Evolutionary conservation across 2,797 vertebrate genomes (phyloP).

Genomic region (Eptatretus atami): DNA sequence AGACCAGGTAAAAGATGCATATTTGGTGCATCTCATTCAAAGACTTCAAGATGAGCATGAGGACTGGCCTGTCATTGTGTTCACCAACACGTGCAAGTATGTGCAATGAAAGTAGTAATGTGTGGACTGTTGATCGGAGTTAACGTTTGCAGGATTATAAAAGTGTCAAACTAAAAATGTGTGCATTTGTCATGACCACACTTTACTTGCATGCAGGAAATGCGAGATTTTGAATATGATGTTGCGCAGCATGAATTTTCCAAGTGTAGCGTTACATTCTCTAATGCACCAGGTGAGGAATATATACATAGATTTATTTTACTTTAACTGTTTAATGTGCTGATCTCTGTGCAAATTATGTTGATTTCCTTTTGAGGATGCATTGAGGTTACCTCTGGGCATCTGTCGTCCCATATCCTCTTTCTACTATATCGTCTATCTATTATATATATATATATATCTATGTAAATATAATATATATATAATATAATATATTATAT

Average conservation of each 20-base stretch:
- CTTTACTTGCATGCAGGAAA: slow-evolving; percentile 17
- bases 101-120: slow-evolving; percentile 8
- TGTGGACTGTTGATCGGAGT: neutral
- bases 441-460: too few species aligned
- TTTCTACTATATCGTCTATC: too few species aligned
- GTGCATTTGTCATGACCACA: neutral
- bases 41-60: slow-evolving; percentile 43
- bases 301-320: neutral
- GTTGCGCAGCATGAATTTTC: slow-evolving; percentile 42
- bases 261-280: slow-evolving; percentile 49
- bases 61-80: slow-evolving; percentile 72
- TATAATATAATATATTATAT: too few species aligned
- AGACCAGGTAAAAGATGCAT: slow-evolving; percentile 59
- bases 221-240: slow-evolving; percentile 86
- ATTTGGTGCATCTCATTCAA: slow-evolving; percentile 66
- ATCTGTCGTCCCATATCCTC: too few species aligned
- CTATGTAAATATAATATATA: too few species aligned
- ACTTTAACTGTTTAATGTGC: too few species aligned
- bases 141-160: too few species aligned
- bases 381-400: too few species aligned
- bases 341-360: too few species aligned
- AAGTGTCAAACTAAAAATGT: neutral
- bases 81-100: slow-evolving; percentile 93
- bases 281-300: slow-evolving; percentile 88
- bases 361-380: too few species aligned